Evolutionary conservation across 2,888 invertebrate genomes (phyloP).

Genomic region (Dysmachus trigonus): DNA sequence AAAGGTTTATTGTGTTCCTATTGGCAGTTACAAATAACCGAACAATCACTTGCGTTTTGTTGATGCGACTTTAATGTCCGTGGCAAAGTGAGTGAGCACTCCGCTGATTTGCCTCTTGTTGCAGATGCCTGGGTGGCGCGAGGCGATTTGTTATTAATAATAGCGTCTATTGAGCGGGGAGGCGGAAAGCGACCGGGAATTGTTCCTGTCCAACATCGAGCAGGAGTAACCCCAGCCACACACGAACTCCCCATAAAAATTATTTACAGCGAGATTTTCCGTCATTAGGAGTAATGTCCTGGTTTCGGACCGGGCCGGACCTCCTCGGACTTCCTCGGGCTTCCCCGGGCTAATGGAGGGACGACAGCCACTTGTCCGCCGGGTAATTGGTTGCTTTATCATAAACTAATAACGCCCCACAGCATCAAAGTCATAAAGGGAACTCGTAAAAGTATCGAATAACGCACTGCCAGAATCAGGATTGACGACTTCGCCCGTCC

Average conservation of each 20-base stretch:
- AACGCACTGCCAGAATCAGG: constrained; percentile 38
- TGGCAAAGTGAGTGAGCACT: constrained; percentile 24
- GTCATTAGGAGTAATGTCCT: constrained; percentile 10
- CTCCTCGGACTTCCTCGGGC: no score
- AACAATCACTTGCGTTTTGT: constrained; percentile 34
- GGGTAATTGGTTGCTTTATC: constrained; percentile 30
- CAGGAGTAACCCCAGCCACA: not conserved
- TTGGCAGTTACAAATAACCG: constrained; percentile 45
- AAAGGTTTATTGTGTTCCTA: constrained; percentile 45
- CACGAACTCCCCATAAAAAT: constrained; percentile 21
- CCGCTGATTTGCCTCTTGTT: constrained; percentile 28
- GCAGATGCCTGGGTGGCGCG: constrained; percentile 9
- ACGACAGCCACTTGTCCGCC: constrained; percentile 11
- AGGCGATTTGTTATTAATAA: constrained; percentile 16
- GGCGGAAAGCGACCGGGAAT: no score
- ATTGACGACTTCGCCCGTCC: constrained; percentile 13
- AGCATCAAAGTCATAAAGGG: constrained; percentile 40
- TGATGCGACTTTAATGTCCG: constrained; percentile 38
- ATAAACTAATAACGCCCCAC: constrained; percentile 41
- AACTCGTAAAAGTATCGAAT: constrained; percentile 42
- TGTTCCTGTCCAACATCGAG: not conserved
- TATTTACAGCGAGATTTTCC: not conserved
- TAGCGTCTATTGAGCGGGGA: not conserved
- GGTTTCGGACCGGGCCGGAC: no score
- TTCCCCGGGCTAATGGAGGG: not conserved